A percentile compares a stretch with the other conserved stretches of the same genome.
Conservation (phyloP, 2,113 vertebrate species). For the Xenus cinereus region DNA sequence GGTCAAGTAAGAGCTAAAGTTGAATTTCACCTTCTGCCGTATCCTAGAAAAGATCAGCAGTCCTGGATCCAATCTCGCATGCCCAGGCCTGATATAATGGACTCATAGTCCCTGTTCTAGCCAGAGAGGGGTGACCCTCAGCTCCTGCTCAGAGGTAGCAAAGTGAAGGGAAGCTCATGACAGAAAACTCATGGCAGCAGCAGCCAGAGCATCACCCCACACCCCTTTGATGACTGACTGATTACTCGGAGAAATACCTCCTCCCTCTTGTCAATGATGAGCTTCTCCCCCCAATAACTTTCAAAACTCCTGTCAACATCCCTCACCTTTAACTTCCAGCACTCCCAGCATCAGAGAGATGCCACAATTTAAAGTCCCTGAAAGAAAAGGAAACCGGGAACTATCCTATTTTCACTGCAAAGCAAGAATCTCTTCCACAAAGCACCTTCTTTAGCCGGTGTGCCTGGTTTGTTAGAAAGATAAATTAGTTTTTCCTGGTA, state of each 20-base stretch:
- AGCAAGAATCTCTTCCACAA: neutral
- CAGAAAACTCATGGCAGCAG: neutral
- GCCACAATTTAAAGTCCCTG: neutral
- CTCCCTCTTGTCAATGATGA: neutral
- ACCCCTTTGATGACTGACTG: neutral
- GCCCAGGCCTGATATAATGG: neutral
- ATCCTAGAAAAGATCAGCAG: neutral
- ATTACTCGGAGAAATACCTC: neutral
- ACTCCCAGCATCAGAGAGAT: neutral
- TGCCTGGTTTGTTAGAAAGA: slow-evolving; percentile 36
- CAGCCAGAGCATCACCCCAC: neutral
- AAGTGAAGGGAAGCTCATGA: neutral
- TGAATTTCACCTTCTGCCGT: neutral
- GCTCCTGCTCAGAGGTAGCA: neutral
- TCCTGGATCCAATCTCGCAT: neutral
- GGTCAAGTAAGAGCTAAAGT: neutral
- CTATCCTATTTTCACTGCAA: neutral
- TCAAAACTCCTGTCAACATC: neutral
- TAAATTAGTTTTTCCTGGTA: slow-evolving; percentile 61
- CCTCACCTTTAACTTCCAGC: neutral
- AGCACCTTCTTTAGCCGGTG: neutral
- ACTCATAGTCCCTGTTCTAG: neutral
- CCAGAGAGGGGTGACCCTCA: neutral
- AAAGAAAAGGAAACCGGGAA: neutral
- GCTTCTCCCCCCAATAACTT: neutral